These are phyloP conservation scores for Agrotis segetum DNA, from an alignment of 2,888 invertebrate genomes.

Conservation along the genomic window DNA sequence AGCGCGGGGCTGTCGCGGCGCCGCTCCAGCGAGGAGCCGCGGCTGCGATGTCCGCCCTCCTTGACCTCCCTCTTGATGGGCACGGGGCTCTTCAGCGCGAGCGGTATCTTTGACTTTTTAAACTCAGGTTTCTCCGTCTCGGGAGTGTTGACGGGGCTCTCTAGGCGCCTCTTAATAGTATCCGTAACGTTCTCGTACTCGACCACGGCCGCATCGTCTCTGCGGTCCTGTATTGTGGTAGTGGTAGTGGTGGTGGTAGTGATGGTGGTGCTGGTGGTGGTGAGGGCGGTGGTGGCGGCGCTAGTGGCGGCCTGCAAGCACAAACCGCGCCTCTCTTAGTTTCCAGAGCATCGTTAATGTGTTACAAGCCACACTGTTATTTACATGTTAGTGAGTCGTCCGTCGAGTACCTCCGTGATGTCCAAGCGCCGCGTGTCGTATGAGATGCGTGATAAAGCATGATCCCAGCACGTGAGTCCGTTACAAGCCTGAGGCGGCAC, in stretches of 20 bases:
- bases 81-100: conserved; percentile 83
- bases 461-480: conserved; percentile 71
- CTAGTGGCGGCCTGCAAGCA: conserved; percentile 79
- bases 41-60: conserved; percentile 76
- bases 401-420: conserved; percentile 40
- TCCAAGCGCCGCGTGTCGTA: conserved; percentile 63
- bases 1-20: conserved; percentile 69
- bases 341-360: conserved; percentile 64
- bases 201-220: conserved; percentile 59
- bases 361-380: conserved; percentile 70
- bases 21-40: conserved; percentile 77
- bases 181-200: conserved; percentile 92
- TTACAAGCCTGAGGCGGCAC: conserved; percentile 68
- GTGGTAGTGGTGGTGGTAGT: background rate
- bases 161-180: conserved; percentile 92
- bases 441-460: conserved; percentile 74
- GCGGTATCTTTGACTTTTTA: conserved; percentile 86
- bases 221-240: conserved; percentile 21
- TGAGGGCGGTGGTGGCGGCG: background rate
- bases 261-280: background rate
- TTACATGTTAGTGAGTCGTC: conserved; percentile 63
- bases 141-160: conserved; percentile 85
- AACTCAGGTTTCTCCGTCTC: conserved; percentile 81
- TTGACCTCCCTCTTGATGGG: conserved; percentile 81
- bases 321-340: conserved; percentile 70